Evolutionary conservation across 1,140 invertebrate species (phyloP).

Genomic region (Lerema accius): DNA sequence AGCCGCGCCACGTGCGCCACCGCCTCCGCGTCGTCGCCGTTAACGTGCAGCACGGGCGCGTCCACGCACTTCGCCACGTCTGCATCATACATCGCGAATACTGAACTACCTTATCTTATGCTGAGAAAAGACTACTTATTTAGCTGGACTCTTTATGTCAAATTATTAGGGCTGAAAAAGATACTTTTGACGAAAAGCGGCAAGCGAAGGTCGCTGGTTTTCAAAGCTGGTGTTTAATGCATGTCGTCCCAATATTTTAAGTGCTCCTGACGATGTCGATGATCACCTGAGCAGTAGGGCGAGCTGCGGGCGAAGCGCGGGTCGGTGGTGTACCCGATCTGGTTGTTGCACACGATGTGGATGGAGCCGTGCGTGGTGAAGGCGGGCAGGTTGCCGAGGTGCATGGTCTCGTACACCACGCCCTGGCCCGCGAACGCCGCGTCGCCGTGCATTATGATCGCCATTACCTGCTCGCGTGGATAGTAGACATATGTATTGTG

Average conservation of each 20-base stretch:
- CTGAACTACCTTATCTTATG: too few relatives aligned
- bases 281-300: conserved; percentile 83
- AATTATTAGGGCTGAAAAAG: too few relatives aligned
- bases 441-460: conserved; percentile 98
- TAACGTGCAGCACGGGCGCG: conserved; percentile 97
- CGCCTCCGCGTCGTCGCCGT: conserved; percentile 96
- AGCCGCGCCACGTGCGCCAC: conserved; percentile 93
- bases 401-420: conserved; percentile 99
- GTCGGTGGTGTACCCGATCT: conserved; percentile 97
- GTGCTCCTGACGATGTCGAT: too few relatives aligned
- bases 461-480: conserved; percentile 96
- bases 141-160: too few relatives aligned
- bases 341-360: conserved; percentile 96
- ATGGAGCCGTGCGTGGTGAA: conserved; percentile 95
- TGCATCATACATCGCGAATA: too few relatives aligned
- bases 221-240: too few relatives aligned
- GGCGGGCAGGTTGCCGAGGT: conserved; percentile 93
- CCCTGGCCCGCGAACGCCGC: conserved; percentile 99
- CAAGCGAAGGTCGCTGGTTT: too few relatives aligned
- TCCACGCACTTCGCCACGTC: conserved; percentile 94
- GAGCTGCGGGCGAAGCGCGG: conserved; percentile 88
- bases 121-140: too few relatives aligned
- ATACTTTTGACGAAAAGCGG: too few relatives aligned
- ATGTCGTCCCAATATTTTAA: too few relatives aligned
- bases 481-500: too few relatives aligned